Evolutionary conservation across 2,113 vertebrate species (phyloP).

Genomic region (Atherinomorus stipes): DNA sequence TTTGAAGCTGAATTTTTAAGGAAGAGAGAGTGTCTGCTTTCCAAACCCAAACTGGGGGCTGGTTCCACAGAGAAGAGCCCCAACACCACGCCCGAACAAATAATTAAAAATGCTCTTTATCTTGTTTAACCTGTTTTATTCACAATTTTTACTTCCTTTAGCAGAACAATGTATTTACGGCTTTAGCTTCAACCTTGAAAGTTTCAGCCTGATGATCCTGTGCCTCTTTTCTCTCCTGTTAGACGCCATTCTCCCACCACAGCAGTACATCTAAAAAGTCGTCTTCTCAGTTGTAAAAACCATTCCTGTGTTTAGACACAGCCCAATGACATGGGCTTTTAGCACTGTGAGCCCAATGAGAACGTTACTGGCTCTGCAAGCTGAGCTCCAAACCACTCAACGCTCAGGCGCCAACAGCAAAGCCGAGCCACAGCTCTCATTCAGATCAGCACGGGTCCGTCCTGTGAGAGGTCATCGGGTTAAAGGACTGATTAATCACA

Average conservation of each 20-base stretch:
- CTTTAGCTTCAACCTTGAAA: background rate
- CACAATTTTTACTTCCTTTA: background rate
- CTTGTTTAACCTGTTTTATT: constrained; percentile 38
- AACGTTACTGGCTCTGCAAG: constrained; percentile 33
- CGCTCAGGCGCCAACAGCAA: constrained; percentile 14
- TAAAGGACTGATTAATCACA: constrained; percentile 35
- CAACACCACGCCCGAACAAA: too few species aligned
- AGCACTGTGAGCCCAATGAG: constrained; percentile 59
- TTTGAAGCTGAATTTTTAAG: too few species aligned
- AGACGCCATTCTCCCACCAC: constrained; percentile 1
- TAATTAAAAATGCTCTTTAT: too few species aligned
- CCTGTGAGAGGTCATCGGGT: constrained; percentile 14
- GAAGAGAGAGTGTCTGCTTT: too few species aligned
- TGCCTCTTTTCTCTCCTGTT: background rate
- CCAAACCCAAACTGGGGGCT: too few species aligned
- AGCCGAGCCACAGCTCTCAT: background rate
- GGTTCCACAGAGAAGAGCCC: too few species aligned
- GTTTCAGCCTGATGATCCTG: background rate
- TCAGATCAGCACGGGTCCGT: background rate
- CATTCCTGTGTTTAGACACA: constrained; percentile 64
- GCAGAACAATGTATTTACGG: background rate
- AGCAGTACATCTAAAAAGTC: constrained; percentile 32
- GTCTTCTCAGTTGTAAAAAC: constrained; percentile 64
- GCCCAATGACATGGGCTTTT: constrained; percentile 66
- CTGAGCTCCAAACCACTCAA: constrained; percentile 48